A percentile compares a stretch with the other conserved stretches of the same genome.
These are phyloP conservation scores for Takifugu rubripes DNA, from an alignment of 2,797 vertebrate genomes.

Conservation along the genomic window DNA sequence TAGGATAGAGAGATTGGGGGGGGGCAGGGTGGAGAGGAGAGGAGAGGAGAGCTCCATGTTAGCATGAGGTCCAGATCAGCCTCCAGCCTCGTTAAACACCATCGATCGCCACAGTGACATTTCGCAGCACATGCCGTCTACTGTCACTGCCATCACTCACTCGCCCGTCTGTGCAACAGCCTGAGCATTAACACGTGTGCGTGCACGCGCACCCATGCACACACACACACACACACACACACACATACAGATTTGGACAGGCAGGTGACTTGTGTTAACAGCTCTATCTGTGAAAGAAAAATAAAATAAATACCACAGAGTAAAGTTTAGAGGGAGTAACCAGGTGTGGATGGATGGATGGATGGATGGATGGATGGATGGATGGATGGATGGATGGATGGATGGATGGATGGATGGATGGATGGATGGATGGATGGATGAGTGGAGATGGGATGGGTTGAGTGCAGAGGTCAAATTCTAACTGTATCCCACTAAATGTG, in stretches of 20 bases:
- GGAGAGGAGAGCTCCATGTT: conserved; percentile 59
- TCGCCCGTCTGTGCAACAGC: conserved; percentile 35
- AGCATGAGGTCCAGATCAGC: conserved; percentile 77
- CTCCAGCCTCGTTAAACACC: conserved; percentile 77
- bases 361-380: too few species aligned
- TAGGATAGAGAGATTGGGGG: conserved; percentile 42
- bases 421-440: not conserved
- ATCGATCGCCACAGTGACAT: conserved; percentile 79
- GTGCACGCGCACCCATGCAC: too few species aligned
- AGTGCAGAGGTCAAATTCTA: too few species aligned
- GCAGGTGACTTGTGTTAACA: conserved; percentile 54
- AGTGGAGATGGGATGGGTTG: too few species aligned
- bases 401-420: too few species aligned
- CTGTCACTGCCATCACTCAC: conserved; percentile 73
- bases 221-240: conserved; percentile 10
- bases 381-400: too few species aligned
- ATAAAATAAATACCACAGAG: not conserved
- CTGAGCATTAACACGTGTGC: conserved; percentile 31
- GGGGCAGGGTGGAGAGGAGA: conserved; percentile 31
- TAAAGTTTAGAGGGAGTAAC: conserved; percentile 7
- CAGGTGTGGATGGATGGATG: not conserved
- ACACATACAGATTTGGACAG: conserved; percentile 11
- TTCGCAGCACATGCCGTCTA: conserved; percentile 73
- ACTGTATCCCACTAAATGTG: conserved; percentile 2
- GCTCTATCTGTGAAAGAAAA: conserved; percentile 8